Evolutionary conservation across 2,888 invertebrate species (phyloP), one percentile per base, ranked within the genome.

Genomic region (Caenorhabditis imperialis): DNA sequence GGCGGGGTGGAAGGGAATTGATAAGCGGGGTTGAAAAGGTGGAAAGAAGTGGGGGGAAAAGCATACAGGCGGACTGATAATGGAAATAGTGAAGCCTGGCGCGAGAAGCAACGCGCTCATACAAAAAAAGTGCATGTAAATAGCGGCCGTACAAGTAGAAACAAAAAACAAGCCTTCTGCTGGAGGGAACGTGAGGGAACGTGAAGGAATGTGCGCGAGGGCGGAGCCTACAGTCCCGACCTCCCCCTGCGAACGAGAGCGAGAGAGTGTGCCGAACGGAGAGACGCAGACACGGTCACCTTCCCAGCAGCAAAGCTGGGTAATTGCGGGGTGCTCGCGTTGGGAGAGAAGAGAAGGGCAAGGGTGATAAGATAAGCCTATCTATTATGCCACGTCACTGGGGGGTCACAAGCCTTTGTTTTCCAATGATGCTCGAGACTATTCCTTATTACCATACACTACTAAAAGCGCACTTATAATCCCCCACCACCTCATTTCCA

Each of bases 11-110:
- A 18, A 3, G 51, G 16, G 27, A 35, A 23, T n/a, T n/a, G 20
- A 16, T 37, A 20, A 58, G 38, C 25, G 47, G 23, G 33, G 47
- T 16, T 44, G 5, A 44, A 55, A n/a, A 20, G 27, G 8, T n/a
- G 27, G n/a, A 4, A 33, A 27, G 33, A 33, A 33, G 16, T 1
- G 18, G 20, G 14, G 16, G n/a, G n/a, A 27, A 25, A 48, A 30
- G 22, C 30, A 16, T 16, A 51, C 20, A 33, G 18, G 7, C 6
- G 22, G 18, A 42, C 18, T n/a, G 37, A 37, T 37, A 37, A 37
- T 12, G n/a, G n/a, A 37, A 16, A 37, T 37, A 37, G 37, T 37
- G 37, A 37, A 16, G 3, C 14, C 3, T 12, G n/a, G 14, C 3
- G 37, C n/a, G 37, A 4, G 6, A 42, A 30, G 30, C 30, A 6